phyloP scores from a whole-genome alignment of 2,113 vertebrate genomes.

The Hemiprocne comata region DNA sequence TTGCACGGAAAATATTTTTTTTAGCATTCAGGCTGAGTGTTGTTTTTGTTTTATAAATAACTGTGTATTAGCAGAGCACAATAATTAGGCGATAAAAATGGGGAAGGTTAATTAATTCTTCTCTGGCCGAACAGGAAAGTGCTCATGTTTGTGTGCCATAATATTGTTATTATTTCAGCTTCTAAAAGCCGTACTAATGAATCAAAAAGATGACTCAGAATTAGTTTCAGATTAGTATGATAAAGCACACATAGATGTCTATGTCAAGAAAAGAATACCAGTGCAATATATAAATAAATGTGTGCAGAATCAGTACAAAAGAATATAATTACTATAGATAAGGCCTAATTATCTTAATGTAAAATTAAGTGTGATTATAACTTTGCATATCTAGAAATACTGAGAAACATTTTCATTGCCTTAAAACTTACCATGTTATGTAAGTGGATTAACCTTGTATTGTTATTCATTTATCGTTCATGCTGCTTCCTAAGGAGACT shows the following conservation, averaged over 20 bases:
- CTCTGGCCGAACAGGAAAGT: slow-evolving; percentile 47
- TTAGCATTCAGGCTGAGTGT: slow-evolving; percentile 3
- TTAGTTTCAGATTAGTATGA: slow-evolving; percentile 3
- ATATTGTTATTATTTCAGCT: slow-evolving; percentile 39
- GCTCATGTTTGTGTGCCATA: slow-evolving; percentile 20
- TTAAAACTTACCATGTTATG: neutral
- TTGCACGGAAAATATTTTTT: slow-evolving; percentile 44
- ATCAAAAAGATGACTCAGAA: slow-evolving; percentile 18
- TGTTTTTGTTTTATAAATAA: slow-evolving; percentile 54
- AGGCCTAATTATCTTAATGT: neutral
- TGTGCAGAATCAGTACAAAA: neutral
- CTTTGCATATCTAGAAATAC: neutral
- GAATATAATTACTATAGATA: neutral
- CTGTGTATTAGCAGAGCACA: neutral
- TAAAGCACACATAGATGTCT: neutral
- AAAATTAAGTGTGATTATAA: neutral
- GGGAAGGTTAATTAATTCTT: slow-evolving; percentile 54
- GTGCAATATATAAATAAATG: neutral
- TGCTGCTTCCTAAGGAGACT: neutral
- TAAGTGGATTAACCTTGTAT: neutral
- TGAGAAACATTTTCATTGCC: neutral
- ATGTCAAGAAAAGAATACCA: neutral
- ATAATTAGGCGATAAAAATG: slow-evolving; percentile 46
- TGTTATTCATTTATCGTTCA: neutral
- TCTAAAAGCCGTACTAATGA: slow-evolving; percentile 20